Evolutionary conservation across 2,113 vertebrate genomes (phyloP).

Genomic region (Tragulus kanchil): DNA sequence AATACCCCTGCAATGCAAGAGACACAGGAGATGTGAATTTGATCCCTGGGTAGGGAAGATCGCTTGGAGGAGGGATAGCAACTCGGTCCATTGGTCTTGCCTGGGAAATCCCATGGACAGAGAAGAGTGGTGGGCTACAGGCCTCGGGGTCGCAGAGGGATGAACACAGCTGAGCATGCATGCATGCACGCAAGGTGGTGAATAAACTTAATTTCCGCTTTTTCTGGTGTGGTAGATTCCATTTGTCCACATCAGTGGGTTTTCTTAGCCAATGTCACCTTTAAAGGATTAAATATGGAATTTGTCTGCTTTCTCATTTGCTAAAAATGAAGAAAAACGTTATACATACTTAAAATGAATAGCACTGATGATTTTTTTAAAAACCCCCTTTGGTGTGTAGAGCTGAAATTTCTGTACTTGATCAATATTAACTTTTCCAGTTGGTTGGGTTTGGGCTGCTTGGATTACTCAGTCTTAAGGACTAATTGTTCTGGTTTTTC

Average conservation of each 20-base stretch:
- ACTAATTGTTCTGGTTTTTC: conserved; percentile 40
- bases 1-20: neutral
- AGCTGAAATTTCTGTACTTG: neutral
- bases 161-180: neutral
- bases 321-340: conserved; percentile 43
- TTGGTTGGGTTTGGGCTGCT: neutral
- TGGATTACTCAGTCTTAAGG: neutral
- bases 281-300: neutral
- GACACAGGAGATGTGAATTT: neutral
- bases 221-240: neutral
- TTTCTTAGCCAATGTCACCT: neutral
- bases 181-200: neutral
- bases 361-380: neutral
- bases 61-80: neutral
- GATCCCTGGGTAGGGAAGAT: neutral
- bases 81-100: neutral
- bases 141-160: neutral
- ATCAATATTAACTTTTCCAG: neutral
- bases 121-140: neutral
- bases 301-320: conserved; percentile 44
- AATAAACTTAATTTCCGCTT: neutral
- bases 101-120: neutral
- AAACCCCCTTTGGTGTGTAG: neutral
- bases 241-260: neutral
- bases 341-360: neutral